These are phyloP conservation scores for Corydoras maculifer DNA, from an alignment of 2,113 vertebrate species.

Conservation along the genomic window DNA sequence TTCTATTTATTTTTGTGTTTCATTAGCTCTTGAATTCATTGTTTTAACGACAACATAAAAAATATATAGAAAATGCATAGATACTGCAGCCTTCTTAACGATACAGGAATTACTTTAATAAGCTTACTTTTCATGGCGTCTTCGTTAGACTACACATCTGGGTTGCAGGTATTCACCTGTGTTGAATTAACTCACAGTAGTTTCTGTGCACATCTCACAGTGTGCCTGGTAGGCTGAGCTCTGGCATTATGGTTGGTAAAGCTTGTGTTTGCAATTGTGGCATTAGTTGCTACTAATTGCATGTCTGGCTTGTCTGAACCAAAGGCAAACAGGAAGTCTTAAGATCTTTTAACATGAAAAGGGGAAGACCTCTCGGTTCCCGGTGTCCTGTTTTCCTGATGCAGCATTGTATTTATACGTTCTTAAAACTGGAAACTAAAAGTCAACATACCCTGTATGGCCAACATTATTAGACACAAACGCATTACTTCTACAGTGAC, in stretches of 20 bases:
- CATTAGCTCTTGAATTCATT: no score
- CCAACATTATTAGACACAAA: no score
- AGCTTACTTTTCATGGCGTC: neutral
- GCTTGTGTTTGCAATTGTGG: slow-evolving; percentile 9
- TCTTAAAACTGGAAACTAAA: no score
- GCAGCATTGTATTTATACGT: neutral
- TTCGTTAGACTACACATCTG: neutral
- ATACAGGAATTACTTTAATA: no score
- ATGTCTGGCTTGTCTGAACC: slow-evolving; percentile 14
- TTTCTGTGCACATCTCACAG: neutral
- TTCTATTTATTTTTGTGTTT: no score
- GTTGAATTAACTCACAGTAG: slow-evolving; percentile 1
- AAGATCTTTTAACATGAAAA: slow-evolving; percentile 13
- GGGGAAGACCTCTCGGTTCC: neutral
- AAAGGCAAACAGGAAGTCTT: slow-evolving; percentile 23
- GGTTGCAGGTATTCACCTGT: slow-evolving; percentile 4
- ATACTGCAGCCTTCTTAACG: no score
- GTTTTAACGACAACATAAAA: no score
- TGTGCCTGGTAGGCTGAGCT: slow-evolving; percentile 1
- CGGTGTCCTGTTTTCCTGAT: slow-evolving; percentile 4
- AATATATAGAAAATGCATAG: no score
- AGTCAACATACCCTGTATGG: no score
- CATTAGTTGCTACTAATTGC: slow-evolving; percentile 17
- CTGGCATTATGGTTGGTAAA: neutral
- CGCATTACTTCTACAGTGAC: no score